These are phyloP conservation scores for Halesus radiatus DNA, from an alignment of 1,140 invertebrate genomes.

Conservation along the genomic window DNA sequence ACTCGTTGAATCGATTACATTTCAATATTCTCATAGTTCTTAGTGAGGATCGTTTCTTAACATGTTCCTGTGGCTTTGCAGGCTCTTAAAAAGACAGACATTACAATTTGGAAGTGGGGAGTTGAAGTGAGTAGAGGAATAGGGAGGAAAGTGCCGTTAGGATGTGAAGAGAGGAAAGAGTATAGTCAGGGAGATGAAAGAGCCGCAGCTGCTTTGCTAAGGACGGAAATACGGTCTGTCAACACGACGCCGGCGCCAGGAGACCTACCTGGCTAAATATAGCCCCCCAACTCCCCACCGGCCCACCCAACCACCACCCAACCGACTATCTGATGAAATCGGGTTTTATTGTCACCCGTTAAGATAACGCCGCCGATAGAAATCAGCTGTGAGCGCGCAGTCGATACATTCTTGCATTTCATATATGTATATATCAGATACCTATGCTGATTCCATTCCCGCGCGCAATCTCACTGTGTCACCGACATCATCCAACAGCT, in stretches of 20 bases:
- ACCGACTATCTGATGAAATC: slow-evolving; percentile 8
- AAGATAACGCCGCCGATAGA: not conserved
- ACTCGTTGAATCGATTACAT: too few relatives aligned
- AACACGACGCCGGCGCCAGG: slow-evolving; percentile 9
- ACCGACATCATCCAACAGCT: not conserved
- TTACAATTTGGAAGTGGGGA: too few relatives aligned
- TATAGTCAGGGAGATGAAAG: slow-evolving; percentile 1
- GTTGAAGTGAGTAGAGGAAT: too few relatives aligned
- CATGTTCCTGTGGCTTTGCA: too few relatives aligned
- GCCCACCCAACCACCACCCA: not conserved
- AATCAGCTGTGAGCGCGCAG: not conserved
- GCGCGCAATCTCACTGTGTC: not conserved
- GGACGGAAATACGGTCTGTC: slow-evolving; percentile 42
- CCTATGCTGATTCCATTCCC: not conserved
- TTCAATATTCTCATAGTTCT: too few relatives aligned
- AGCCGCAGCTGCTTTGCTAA: slow-evolving; percentile 16
- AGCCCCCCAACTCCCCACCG: not conserved
- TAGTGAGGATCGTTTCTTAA: too few relatives aligned
- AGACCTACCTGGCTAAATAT: slow-evolving; percentile 6
- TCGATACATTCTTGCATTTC: not conserved
- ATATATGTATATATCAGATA: too few relatives aligned
- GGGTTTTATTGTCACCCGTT: slow-evolving; percentile 8
- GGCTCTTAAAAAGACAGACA: too few relatives aligned
- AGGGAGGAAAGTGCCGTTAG: too few relatives aligned
- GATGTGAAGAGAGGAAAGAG: not conserved